Evolutionary conservation across 2,113 vertebrate species (phyloP).

Genomic region (Elephas maximus): DNA sequence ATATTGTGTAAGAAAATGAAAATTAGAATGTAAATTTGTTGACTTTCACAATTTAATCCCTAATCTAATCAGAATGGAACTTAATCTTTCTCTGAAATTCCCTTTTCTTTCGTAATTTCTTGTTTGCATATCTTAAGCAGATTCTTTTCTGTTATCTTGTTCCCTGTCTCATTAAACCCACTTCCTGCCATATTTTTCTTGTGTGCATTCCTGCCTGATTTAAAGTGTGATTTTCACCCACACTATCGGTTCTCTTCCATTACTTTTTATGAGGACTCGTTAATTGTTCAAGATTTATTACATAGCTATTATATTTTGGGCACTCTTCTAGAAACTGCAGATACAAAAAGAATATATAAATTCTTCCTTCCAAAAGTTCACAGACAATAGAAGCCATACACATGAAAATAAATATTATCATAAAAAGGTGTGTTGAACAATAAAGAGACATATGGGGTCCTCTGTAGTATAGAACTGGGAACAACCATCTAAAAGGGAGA

Average conservation of each 20-base stretch:
- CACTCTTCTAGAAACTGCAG: background rate
- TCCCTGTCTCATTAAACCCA: background rate
- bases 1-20: background rate
- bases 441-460: background rate
- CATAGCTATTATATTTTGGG: constrained; percentile 41
- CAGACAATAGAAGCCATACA: background rate
- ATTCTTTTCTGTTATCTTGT: background rate
- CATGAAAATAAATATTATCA: background rate
- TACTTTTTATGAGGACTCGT: constrained; percentile 29
- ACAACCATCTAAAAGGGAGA: background rate
- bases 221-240: background rate
- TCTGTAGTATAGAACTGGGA: background rate
- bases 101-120: constrained; percentile 3
- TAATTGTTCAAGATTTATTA: constrained; percentile 46
- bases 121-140: background rate
- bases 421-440: background rate
- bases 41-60: background rate
- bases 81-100: constrained; percentile 7
- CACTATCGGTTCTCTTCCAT: background rate
- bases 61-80: background rate
- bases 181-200: background rate
- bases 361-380: background rate
- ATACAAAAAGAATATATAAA: background rate
- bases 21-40: background rate
- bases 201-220: background rate